Evolutionary conservation across 2,888 invertebrate genomes (phyloP).

Genomic region (Schizotus pectinicornis): DNA sequence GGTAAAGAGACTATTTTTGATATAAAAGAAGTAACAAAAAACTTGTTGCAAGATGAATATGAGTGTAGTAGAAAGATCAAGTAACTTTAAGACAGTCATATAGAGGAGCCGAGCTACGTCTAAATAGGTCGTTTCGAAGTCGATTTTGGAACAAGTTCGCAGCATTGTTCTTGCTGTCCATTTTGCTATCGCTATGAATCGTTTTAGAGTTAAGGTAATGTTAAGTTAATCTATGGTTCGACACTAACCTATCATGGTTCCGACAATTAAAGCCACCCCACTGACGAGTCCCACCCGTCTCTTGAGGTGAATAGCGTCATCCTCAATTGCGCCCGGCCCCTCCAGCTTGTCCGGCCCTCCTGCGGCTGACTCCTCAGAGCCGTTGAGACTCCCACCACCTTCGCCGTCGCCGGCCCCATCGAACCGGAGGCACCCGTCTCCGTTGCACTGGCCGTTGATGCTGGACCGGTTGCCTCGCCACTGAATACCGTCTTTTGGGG

Average conservation of each 20-base stretch:
- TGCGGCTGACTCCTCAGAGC: conserved; percentile 62
- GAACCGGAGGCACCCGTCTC: conserved; percentile 31
- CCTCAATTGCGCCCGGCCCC: conserved; percentile 92
- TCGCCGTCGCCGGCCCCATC: conserved; percentile 58
- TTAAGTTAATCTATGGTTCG: not conserved
- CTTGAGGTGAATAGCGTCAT: conserved; percentile 98
- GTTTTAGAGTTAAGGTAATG: not conserved
- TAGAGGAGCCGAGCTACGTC: too few species aligned
- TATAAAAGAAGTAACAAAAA: too few species aligned
- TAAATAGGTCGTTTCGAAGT: too few species aligned
- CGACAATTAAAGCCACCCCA: conserved; percentile 98
- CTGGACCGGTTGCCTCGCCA: conserved; percentile 54
- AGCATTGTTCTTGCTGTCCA: too few species aligned
- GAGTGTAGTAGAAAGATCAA: too few species aligned
- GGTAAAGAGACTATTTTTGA: too few species aligned
- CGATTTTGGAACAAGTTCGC: too few species aligned
- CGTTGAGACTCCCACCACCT: conserved; percentile 58
- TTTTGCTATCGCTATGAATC: too few species aligned
- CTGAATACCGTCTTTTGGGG: conserved; percentile 57
- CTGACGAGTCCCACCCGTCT: conserved; percentile 99
- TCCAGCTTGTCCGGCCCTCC: conserved; percentile 69
- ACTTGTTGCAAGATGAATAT: too few species aligned
- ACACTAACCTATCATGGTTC: conserved; percentile 92
- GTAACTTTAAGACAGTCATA: too few species aligned
- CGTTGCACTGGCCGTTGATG: conserved; percentile 53